Conservation (phyloP, 2,888 invertebrate species). For the Amiota communis region DNA sequence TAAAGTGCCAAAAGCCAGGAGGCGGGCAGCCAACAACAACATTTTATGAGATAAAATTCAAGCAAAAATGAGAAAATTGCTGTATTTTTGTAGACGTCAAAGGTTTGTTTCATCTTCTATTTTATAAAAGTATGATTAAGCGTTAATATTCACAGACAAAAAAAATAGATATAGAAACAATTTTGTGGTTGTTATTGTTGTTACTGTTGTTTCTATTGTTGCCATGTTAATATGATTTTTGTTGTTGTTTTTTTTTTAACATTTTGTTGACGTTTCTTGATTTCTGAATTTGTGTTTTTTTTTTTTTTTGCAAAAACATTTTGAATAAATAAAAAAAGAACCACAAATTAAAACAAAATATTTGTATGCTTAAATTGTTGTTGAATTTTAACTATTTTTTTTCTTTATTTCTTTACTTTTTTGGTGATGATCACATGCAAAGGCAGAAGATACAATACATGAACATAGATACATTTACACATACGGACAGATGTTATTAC, state of each 20-base stretch:
- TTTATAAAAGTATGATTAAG: constrained; percentile 57
- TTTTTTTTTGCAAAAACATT: constrained; percentile 33
- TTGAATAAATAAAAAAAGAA: constrained; percentile 1
- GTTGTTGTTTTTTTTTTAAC: constrained; percentile 45
- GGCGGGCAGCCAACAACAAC: no score
- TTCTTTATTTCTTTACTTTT: constrained; percentile 24
- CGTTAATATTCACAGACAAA: background rate
- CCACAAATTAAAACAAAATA: constrained; percentile 48
- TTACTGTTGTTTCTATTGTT: constrained; percentile 7
- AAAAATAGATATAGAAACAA: background rate
- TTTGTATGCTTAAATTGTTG: constrained; percentile 57
- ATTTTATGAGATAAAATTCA: no score
- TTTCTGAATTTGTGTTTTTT: constrained; percentile 35
- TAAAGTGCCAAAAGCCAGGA: constrained; percentile 37
- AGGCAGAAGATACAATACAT: constrained; percentile 30
- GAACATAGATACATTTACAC: constrained; percentile 23
- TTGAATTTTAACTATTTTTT: constrained; percentile 40
- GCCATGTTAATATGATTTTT: constrained; percentile 55
- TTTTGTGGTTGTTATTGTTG: background rate
- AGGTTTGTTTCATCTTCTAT: constrained; percentile 61
- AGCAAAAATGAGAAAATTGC: background rate
- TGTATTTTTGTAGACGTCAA: constrained; percentile 6
- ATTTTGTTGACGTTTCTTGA: constrained; percentile 52
- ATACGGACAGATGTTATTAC: constrained; percentile 11
- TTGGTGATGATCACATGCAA: constrained; percentile 62